Percentiles rank a stretch among this genome's conserved stretches.
Evolutionary conservation across 2,797 vertebrate species (phyloP).

Genomic region (Syngnathus rostellatus): DNA sequence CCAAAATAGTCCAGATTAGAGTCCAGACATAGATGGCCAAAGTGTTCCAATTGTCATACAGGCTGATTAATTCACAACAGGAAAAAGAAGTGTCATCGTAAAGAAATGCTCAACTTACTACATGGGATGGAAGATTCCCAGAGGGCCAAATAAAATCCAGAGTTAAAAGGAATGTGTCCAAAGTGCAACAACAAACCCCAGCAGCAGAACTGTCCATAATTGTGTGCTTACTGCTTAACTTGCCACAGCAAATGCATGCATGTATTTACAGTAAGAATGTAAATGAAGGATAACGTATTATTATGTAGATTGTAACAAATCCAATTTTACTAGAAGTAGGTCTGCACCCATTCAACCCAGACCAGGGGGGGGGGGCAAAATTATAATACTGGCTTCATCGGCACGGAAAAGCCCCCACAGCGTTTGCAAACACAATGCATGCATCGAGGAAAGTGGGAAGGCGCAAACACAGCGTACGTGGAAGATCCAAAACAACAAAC

Average conservation of each 20-base stretch:
- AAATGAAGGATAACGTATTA: neutral
- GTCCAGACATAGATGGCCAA: neutral
- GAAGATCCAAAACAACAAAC: neutral
- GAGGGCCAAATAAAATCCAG: neutral
- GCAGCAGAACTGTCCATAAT: neutral
- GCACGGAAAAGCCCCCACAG: neutral
- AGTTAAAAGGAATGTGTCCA: constrained; percentile 10
- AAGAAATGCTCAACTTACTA: neutral
- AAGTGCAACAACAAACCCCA: neutral
- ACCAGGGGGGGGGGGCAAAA: neutral
- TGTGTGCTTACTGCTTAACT: neutral
- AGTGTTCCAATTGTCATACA: neutral
- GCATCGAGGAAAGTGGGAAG: neutral
- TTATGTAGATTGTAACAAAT: neutral
- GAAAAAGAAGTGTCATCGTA: neutral
- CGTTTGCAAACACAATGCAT: neutral
- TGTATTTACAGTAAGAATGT: neutral
- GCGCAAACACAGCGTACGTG: neutral
- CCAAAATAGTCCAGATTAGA: no score
- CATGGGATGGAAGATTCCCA: constrained; percentile 1
- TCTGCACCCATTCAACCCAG: neutral
- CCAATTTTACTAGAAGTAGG: neutral
- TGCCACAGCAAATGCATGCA: neutral
- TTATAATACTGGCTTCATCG: neutral
- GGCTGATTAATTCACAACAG: neutral